Evolutionary conservation across 2,797 vertebrate species (phyloP).

Genomic region (Sebastes baramenuke): DNA sequence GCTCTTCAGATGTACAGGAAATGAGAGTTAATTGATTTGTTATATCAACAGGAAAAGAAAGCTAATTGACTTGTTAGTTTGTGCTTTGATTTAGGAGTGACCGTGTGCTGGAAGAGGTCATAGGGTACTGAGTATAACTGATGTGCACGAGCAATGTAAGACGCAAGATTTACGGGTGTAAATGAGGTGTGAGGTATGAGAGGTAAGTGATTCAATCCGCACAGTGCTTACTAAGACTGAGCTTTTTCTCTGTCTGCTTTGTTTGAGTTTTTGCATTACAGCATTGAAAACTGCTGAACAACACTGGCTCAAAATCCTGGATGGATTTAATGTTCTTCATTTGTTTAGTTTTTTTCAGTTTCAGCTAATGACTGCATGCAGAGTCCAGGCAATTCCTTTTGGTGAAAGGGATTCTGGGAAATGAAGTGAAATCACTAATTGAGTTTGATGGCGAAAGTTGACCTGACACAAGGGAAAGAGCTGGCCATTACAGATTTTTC

Average conservation of each 20-base stretch:
- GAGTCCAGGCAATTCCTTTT: background rate
- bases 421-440: background rate
- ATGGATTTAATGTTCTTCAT: background rate
- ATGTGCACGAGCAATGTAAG: background rate
- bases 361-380: background rate
- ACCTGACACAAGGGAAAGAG: background rate
- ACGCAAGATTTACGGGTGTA: background rate
- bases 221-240: background rate
- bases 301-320: background rate
- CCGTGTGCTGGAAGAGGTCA: background rate
- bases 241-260: background rate
- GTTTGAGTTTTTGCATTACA: background rate
- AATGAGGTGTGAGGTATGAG: conserved; percentile 7
- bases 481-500: background rate
- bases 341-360: background rate
- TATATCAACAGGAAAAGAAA: conserved; percentile 70
- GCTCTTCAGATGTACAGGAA: conserved; percentile 67
- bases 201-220: background rate
- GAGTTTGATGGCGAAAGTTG: background rate
- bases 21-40: conserved; percentile 75
- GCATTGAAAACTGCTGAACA: background rate
- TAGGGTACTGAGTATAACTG: background rate
- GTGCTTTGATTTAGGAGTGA: conserved; percentile 53
- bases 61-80: conserved; percentile 59
- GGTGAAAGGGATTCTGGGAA: background rate